Evolutionary conservation across 2,888 invertebrate genomes (phyloP).

Genomic region (Drosophila paranaensis): DNA sequence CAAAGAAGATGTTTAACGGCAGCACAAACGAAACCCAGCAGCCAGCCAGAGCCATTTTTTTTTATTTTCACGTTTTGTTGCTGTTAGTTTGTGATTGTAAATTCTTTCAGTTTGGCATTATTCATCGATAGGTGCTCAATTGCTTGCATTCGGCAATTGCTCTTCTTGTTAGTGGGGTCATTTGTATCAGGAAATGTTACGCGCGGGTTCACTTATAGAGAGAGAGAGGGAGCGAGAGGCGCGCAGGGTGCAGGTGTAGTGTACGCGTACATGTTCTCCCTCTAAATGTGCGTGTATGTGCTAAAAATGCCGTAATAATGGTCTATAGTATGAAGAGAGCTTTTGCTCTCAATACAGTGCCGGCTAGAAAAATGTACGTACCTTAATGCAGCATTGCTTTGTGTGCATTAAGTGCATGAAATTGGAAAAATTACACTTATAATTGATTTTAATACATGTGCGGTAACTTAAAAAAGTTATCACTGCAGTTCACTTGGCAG

Average conservation of each 20-base stretch:
- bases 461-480: neutral
- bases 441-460: neutral
- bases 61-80: conserved; percentile 9
- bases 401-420: neutral
- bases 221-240: neutral
- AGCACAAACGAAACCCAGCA: conserved; percentile 18
- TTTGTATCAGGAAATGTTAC: conserved; percentile 72
- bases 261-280: conserved; percentile 16
- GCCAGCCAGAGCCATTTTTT: conserved; percentile 34
- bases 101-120: conserved; percentile 58
- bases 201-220: conserved; percentile 30
- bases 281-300: conserved; percentile 18
- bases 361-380: conserved; percentile 10
- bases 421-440: neutral
- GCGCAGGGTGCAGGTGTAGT: conserved; percentile 27
- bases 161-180: conserved; percentile 52
- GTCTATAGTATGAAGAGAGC: conserved; percentile 45
- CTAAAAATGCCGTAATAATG: conserved; percentile 64
- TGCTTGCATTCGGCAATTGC: conserved; percentile 46
- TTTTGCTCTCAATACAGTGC: conserved; percentile 51
- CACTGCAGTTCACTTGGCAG: neutral
- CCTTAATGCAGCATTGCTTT: neutral
- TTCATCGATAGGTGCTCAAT: conserved; percentile 69
- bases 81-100: conserved; percentile 19
- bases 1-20: conserved; percentile 62